Percentiles rank a stretch among this genome's conserved stretches.
Evolutionary conservation across 2,113 vertebrate genomes (phyloP).

Genomic region (Crotalus helleri): DNA sequence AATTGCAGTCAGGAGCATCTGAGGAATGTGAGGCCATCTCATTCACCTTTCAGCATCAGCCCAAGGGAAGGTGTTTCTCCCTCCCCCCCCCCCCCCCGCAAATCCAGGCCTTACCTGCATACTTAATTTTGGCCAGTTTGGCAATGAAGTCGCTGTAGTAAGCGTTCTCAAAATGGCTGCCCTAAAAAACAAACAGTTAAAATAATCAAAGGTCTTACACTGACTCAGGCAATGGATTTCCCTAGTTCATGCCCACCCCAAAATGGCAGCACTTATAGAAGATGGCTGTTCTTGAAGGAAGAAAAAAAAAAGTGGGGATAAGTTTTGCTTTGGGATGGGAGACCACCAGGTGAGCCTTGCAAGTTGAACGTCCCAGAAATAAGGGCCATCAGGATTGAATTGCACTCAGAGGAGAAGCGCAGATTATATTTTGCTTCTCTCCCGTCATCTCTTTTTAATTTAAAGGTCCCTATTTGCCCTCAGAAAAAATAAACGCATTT

Average conservation of each 20-base stretch:
- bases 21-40: neutral
- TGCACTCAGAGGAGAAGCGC: neutral
- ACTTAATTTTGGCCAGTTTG: slow-evolving; percentile 76
- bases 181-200: slow-evolving; percentile 63
- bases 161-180: slow-evolving; percentile 82
- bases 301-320: neutral
- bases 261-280: neutral
- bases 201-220: neutral
- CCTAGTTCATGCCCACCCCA: neutral
- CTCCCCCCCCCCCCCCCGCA: neutral
- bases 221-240: neutral
- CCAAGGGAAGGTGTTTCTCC: neutral
- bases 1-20: neutral
- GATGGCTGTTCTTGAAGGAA: neutral
- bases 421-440: neutral
- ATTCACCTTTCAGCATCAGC: neutral
- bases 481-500: neutral
- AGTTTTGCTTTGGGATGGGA: neutral
- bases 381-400: neutral
- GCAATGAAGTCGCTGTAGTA: slow-evolving; percentile 87
- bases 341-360: neutral
- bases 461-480: neutral
- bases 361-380: neutral
- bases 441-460: neutral
- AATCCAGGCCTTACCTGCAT: slow-evolving; percentile 73